These are phyloP conservation scores for Pelodytes ibericus DNA, from an alignment of 2,797 vertebrate genomes.

Conservation along the genomic window DNA sequence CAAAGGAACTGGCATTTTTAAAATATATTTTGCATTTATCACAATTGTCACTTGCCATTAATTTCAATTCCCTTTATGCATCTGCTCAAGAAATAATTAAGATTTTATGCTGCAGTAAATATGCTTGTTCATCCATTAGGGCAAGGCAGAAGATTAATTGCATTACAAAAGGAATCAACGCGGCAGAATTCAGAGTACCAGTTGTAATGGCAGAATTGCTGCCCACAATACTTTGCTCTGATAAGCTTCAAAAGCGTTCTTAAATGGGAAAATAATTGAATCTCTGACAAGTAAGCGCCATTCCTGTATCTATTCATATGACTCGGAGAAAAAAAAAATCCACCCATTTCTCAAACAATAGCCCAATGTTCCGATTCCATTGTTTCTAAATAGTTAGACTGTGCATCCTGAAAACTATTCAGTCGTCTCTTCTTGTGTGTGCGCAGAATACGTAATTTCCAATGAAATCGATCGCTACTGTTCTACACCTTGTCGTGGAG, in stretches of 20 bases:
- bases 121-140: conserved; percentile 75
- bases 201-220: conserved; percentile 66
- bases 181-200: conserved; percentile 55
- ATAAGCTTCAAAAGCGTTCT: conserved; percentile 66
- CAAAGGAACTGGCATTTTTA: conserved; percentile 64
- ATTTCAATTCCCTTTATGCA: conserved; percentile 72
- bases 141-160: conserved; percentile 77
- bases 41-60: conserved; percentile 73
- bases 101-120: conserved; percentile 78
- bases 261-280: conserved; percentile 72
- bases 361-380: conserved; percentile 11
- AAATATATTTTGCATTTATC: conserved; percentile 71
- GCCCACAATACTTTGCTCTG: conserved; percentile 66
- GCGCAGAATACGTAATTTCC: background rate
- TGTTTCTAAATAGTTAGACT: conserved; percentile 19
- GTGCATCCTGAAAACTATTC: conserved; percentile 13
- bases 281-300: conserved; percentile 50
- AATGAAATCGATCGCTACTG: too few species aligned
- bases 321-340: conserved; percentile 18
- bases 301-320: conserved; percentile 38
- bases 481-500: too few species aligned
- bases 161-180: conserved; percentile 71
- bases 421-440: conserved; percentile 22
- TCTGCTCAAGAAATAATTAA: conserved; percentile 78
- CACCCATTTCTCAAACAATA: conserved; percentile 26